phyloP scores from a whole-genome alignment of 2,797 vertebrate genomes.

The Aythya fuligula region DNA sequence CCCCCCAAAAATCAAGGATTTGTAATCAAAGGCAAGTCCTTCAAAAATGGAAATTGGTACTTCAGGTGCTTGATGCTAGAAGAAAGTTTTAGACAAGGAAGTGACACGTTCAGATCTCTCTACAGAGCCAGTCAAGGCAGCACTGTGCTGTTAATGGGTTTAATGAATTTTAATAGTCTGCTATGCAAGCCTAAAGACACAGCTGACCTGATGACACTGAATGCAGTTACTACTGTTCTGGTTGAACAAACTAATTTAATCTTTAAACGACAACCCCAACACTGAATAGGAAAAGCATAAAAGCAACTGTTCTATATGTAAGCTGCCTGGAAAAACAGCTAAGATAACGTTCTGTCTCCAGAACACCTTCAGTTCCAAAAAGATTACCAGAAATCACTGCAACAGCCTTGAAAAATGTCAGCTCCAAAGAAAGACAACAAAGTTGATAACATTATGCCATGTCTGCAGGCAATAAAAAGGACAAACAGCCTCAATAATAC shows the following conservation, averaged over 20 bases:
- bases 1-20: neutral
- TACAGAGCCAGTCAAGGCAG: neutral
- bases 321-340: neutral
- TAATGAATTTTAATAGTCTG: neutral
- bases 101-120: neutral
- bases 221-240: neutral
- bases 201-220: neutral
- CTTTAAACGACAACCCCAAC: neutral
- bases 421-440: neutral
- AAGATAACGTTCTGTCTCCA: neutral
- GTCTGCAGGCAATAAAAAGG: neutral
- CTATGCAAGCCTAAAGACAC: neutral
- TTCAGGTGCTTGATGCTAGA: neutral
- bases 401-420: neutral
- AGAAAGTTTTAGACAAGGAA: neutral
- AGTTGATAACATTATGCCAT: neutral
- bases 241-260: neutral
- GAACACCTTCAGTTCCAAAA: neutral
- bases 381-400: neutral
- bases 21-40: neutral
- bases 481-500: neutral
- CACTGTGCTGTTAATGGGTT: neutral
- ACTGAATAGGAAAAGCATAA: neutral
- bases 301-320: neutral
- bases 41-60: neutral